Evolutionary conservation across 1,140 invertebrate species (phyloP), one percentile per base, ranked within the genome.

Genomic region (Temnothorax curvispinosus): DNA sequence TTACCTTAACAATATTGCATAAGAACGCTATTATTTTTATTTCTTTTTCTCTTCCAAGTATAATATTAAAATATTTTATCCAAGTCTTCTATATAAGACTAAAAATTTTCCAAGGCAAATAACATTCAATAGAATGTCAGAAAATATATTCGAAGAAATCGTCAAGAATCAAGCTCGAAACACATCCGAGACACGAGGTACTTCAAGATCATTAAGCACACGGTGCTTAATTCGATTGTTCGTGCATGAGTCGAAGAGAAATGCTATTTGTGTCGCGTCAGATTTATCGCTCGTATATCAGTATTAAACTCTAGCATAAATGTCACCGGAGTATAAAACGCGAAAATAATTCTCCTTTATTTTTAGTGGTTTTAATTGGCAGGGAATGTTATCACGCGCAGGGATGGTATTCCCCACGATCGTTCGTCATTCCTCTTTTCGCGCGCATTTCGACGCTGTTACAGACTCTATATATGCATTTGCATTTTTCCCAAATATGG

Each of bases 401-500:
- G 47, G 27, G 11, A 35, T 18, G 9, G 21, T 15, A 44, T 38
- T 35, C 74, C n/a, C 6, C 64, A 3, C 77, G 35, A 65, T 69
- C 77, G 50, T 81, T 56, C 38, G 65, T 71, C 52, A 81, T 71
- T 64, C 18, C 60, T 5, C 44, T 76, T 27, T 64, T 13, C 65
- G 21, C 65, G 21, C 64, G 78, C 52, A 71, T 58, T 81, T 81
- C 21, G 64, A 50, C 38, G 35, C 38, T 65, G 78, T 58, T 56
- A 71, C 11, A 56, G 64, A 71, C 67, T 50, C 65, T 8, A 21
- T 21, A 11, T 21, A 21, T 41, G 47, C 65, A 58, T 71, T 58
- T 81, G 65, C 78, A 81, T 89, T 84, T 72, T 44, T 47, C 27
- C 56, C 64, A 74, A 69, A 41, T 38, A 41, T 52, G 86, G 76